Evolutionary conservation across 1,140 invertebrate genomes (phyloP), one percentile per base, ranked within the genome.

Genomic region (Brachionus plicatilis): DNA sequence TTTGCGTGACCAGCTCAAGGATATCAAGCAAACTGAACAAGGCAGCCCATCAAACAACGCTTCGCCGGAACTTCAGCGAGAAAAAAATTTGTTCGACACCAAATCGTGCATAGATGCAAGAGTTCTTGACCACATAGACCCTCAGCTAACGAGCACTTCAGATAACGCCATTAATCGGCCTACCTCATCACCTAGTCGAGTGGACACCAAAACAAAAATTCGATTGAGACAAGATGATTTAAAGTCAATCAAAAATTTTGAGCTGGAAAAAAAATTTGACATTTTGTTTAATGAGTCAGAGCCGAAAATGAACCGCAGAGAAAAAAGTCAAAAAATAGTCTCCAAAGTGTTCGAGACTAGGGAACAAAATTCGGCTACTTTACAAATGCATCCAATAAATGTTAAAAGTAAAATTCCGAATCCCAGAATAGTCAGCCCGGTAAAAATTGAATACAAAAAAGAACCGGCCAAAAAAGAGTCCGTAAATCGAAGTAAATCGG

Each of bases 151-250:
- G 11, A 45, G 24, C 20, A 85, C 86, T 50, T 82, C 86, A 7
- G 47, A 80, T 24, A 50, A 72, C 7, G 45, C 72, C 14, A 84
- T 79, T 27, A 86, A 87, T 47, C 86, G 89, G 78, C 88, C 89
- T 2, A 86, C 85, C 5, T 89, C 88, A 24, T 89, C 88, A 27
- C 89, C 89, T 17, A 86, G 87, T 75, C 87, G 87, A 60, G 87
- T 90, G 29, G 89, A 90, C 85, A 87, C 88, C 1, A 85, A 88
- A 27, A 88, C 87, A 8, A 88, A 87, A 86, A 85, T 89, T 45
- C 86, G 87, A 11, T 84, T 88, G 0, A 87, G 87, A 60, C 85
- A 88, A 72, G 72, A 88, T 6, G 86, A 86, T 11, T 37, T 88
- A 8, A 86, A 87, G 5, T 27, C 11, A 12, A 76, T 76, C 0